phyloP scores from a whole-genome alignment of 2,113 vertebrate genomes.

The Sigmodon hispidus region DNA sequence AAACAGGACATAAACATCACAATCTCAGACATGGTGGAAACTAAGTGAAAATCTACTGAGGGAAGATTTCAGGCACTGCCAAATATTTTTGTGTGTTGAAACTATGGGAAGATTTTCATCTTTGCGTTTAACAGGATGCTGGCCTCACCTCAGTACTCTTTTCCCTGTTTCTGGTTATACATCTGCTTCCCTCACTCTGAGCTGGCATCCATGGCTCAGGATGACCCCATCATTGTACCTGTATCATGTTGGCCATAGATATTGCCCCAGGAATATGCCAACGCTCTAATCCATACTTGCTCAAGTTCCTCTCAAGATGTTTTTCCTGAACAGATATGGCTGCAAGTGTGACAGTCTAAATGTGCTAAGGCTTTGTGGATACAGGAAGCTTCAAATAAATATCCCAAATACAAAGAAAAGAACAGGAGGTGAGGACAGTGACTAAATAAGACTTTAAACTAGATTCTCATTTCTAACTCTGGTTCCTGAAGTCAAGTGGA shows the following conservation, averaged over 20 bases:
- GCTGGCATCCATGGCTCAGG: not conserved
- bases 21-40: not conserved
- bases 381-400: not conserved
- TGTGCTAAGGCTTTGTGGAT: not conserved
- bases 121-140: not conserved
- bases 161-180: not conserved
- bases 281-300: rapidly evolving
- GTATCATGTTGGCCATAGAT: too few species aligned
- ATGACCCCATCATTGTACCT: too few species aligned
- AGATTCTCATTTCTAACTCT: not conserved
- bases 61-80: not conserved
- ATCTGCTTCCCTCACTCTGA: not conserved
- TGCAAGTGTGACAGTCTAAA: not conserved
- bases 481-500: not conserved
- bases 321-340: not conserved
- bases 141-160: too few species aligned
- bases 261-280: not conserved
- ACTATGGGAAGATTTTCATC: not conserved
- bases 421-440: too few species aligned
- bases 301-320: not conserved
- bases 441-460: too few species aligned
- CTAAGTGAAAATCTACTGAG: not conserved
- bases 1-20: not conserved
- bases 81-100: not conserved
- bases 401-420: not conserved